Evolutionary conservation across 2,797 vertebrate species (phyloP).

Genomic region (Danio tinwini): DNA sequence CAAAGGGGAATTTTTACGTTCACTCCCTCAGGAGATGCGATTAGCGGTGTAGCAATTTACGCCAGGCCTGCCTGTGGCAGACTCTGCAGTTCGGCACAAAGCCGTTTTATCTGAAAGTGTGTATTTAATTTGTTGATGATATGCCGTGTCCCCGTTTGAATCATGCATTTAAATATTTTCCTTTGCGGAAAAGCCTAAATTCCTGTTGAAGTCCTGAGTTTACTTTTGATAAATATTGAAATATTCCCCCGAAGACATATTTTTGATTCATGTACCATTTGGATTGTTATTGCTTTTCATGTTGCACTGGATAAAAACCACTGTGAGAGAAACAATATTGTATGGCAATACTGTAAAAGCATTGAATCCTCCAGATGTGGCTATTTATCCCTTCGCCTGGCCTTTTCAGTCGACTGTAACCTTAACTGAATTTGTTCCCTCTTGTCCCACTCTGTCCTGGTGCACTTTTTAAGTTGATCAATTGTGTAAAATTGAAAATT

Average conservation of each 20-base stretch:
- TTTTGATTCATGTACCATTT: background rate
- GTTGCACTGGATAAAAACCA: constrained; percentile 23
- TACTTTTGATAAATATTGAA: background rate
- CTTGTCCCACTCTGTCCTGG: background rate
- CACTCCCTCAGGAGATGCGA: constrained; percentile 42
- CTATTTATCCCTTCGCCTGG: background rate
- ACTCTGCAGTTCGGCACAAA: constrained; percentile 7
- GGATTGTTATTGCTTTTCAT: background rate
- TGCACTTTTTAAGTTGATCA: background rate
- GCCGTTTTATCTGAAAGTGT: background rate
- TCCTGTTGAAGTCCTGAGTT: background rate
- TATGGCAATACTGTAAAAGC: constrained; percentile 9
- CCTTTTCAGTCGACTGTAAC: background rate
- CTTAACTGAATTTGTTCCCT: background rate
- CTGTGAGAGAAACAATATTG: background rate
- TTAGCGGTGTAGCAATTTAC: constrained; percentile 3
- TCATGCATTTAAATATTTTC: background rate
- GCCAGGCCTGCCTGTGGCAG: background rate
- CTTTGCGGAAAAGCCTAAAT: background rate
- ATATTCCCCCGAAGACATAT: background rate
- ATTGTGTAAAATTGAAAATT: background rate
- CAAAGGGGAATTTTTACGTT: constrained; percentile 22
- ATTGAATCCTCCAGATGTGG: background rate
- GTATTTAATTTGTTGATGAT: constrained; percentile 7
- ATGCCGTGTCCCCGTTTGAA: background rate